Evolutionary conservation across 2,113 vertebrate genomes (phyloP).

Genomic region (Gymnarchus niloticus): DNA sequence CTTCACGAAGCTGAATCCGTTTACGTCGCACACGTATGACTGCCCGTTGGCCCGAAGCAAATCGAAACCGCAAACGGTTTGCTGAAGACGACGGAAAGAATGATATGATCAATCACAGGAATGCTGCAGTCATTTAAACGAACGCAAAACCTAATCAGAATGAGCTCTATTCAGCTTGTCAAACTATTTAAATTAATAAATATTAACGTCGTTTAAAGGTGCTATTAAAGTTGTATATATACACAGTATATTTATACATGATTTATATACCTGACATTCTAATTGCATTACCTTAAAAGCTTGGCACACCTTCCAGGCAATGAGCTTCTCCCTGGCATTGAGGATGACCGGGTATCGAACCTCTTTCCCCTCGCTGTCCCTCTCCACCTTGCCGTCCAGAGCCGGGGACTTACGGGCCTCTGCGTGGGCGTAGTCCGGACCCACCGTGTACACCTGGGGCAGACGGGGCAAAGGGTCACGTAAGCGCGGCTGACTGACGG

Average conservation of each 20-base stretch:
- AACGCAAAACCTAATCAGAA: no score
- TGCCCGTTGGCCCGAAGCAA: slow-evolving; percentile 83
- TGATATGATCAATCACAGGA: no score
- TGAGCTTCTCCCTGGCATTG: slow-evolving; percentile 82
- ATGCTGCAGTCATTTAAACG: no score
- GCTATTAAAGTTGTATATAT: no score
- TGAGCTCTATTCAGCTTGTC: no score
- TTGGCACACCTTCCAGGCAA: slow-evolving; percentile 87
- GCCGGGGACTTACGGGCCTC: slow-evolving; percentile 86
- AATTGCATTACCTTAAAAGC: slow-evolving; percentile 82
- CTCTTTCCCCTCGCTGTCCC: slow-evolving; percentile 86
- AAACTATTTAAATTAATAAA: no score
- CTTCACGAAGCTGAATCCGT: slow-evolving; percentile 89
- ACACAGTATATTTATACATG: no score
- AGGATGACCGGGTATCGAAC: slow-evolving; percentile 84
- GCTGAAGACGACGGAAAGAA: slow-evolving; percentile 61
- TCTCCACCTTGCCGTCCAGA: slow-evolving; percentile 81
- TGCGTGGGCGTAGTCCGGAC: slow-evolving; percentile 84
- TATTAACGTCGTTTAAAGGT: no score
- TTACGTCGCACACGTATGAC: slow-evolving; percentile 88
- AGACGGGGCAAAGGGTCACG: slow-evolving; percentile 20
- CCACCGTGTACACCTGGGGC: slow-evolving; percentile 80
- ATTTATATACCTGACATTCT: no score
- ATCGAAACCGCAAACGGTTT: slow-evolving; percentile 90
- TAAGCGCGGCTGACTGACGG: background rate